These are phyloP conservation scores for Agrypnus murinus DNA, from an alignment of 2,888 invertebrate species.

Conservation along the genomic window DNA sequence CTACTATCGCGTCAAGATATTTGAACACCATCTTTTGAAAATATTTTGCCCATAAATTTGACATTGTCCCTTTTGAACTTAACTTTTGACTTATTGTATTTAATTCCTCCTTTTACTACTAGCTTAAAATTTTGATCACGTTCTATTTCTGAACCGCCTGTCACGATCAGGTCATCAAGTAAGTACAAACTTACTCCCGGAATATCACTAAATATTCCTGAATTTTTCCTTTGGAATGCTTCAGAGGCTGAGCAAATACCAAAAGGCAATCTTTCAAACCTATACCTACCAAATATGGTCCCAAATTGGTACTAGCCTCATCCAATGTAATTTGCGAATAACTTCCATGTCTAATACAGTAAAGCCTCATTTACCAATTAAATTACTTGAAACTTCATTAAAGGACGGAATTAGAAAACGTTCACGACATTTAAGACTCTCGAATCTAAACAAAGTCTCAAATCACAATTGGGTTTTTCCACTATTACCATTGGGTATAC, in stretches of 20 bases:
- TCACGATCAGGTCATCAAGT: conserved; percentile 26
- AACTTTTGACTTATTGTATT: background rate
- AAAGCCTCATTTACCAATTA: conserved; percentile 48
- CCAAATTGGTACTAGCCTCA: conserved; percentile 45
- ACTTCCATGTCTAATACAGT: conserved; percentile 44
- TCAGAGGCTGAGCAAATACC: no score
- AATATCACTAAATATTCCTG: conserved; percentile 18
- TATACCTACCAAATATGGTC: conserved; percentile 51
- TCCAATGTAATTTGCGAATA: conserved; percentile 47
- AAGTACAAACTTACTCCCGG: background rate
- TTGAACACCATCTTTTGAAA: background rate
- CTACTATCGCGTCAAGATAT: no score
- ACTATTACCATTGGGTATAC: conserved; percentile 31
- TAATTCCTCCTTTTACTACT: background rate
- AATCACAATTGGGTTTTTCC: background rate
- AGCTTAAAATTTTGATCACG: background rate
- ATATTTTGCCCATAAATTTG: background rate
- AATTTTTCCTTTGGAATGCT: background rate
- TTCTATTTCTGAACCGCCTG: conserved; percentile 3
- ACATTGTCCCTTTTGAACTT: background rate
- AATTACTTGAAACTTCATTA: conserved; percentile 47
- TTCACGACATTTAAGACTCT: conserved; percentile 32
- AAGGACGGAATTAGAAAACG: conserved; percentile 47
- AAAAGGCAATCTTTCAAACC: conserved; percentile 43
- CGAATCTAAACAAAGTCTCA: conserved; percentile 41